Evolutionary conservation across 2,888 invertebrate species (phyloP), one percentile per base, ranked within the genome.

Genomic region (Zonitis immaculata): DNA sequence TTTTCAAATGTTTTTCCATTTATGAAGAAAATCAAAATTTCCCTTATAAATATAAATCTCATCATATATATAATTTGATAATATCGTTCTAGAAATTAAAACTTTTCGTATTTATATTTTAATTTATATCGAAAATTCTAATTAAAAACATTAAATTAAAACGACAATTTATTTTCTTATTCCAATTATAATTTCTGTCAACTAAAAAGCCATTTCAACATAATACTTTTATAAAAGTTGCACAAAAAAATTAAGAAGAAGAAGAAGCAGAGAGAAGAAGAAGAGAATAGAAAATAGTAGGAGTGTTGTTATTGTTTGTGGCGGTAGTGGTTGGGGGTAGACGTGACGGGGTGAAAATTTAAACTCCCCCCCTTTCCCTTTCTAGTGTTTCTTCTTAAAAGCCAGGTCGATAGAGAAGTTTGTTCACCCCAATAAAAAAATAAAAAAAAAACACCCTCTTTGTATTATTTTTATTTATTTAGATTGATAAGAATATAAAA

Each of bases 331-430:
- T 18, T 39, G 45, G 11, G 27, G 32, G 35, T 35, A 39, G 43
- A 35, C 12, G 48, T 42, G 42, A 25, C 9, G 35, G 20, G 25
- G 48, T 61, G 61, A 66, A 67, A 67, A 67, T 69, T 67, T 66
- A 66, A 67, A 68, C 67, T 66, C 65, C 64, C 67, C 66, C 64
- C 8, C 11, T 9, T 11, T 11, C 27, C 27, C 27, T 4, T 7
- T 4, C 2, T 8, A 8, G 3, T 66, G 65, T 64, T 67, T 65
- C 65, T 64, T 66, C 62, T 64, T 63, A 58, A 67, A 61, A 63
- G 65, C 8, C 66, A 65, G 69, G 71, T 70, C 71, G 71, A 71
- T 69, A 68, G 64, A 66, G 66, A 66, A 68, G 68, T 69, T 70
- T 68, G 63, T 68, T 66, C 66, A 67, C 67, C 65, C 67, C 60